phyloP scores from a whole-genome alignment of 2,797 vertebrate species.

The Rhodeus uyekii region DNA sequence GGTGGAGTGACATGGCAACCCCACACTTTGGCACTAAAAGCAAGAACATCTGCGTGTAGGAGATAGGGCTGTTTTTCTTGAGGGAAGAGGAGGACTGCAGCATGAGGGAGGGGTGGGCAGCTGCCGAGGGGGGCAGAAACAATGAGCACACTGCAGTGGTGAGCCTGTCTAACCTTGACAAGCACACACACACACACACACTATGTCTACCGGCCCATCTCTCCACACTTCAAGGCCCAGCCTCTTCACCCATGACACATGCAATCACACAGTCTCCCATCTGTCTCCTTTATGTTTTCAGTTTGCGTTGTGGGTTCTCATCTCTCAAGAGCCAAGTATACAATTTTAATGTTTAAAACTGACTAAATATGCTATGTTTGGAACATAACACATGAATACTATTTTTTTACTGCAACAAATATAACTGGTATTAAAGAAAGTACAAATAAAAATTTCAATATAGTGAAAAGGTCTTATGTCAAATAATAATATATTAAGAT shows the following conservation, averaged over 20 bases:
- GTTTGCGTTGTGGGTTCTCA: not conserved
- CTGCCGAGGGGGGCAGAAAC: constrained; percentile 56
- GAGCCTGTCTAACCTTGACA: constrained; percentile 50
- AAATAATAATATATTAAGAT: too few species aligned
- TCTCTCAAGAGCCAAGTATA: not conserved
- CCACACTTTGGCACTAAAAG: constrained; percentile 15
- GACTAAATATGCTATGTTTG: not conserved
- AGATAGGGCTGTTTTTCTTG: constrained; percentile 56
- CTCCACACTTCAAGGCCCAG: constrained; percentile 25
- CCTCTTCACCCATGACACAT: constrained; percentile 21
- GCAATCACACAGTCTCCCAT: constrained; percentile 18
- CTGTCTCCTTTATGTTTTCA: not conserved
- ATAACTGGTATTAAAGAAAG: too few species aligned
- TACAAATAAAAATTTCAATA: not conserved
- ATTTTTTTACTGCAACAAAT: not conserved
- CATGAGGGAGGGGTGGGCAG: constrained; percentile 47
- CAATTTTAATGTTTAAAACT: not conserved
- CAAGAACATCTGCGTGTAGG: constrained; percentile 35
- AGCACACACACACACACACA: constrained; percentile 20
- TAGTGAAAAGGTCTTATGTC: not conserved
- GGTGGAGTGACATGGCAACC: constrained; percentile 54
- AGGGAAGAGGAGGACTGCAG: constrained; percentile 69
- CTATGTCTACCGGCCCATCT: constrained; percentile 16
- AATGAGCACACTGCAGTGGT: constrained; percentile 69
- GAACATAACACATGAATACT: not conserved